These are phyloP conservation scores for Pteria penguin DNA, from an alignment of 2,888 invertebrate species.

Conservation along the genomic window DNA sequence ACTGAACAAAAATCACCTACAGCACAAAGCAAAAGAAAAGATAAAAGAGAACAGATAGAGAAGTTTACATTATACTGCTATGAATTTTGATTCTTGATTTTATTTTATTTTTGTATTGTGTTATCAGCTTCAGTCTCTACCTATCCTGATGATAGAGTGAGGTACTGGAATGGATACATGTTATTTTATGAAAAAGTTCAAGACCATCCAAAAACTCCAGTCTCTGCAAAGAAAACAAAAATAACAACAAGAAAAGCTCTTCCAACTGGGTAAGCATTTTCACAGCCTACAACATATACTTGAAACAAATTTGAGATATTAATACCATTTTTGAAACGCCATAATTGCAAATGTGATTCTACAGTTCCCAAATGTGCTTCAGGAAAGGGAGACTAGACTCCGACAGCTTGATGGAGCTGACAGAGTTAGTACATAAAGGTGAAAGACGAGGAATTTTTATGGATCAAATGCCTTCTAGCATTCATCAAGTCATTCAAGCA, in stretches of 20 bases:
- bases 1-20: background rate
- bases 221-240: conserved; percentile 76
- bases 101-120: background rate
- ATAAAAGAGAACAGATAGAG: background rate
- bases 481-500: conserved; percentile 79
- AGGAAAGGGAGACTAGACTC: conserved; percentile 66
- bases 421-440: conserved; percentile 81
- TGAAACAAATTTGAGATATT: too few relatives aligned
- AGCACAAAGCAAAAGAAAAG: background rate
- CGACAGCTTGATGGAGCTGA: conserved; percentile 81
- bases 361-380: conserved; percentile 23
- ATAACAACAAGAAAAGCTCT: conserved; percentile 64
- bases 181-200: conserved; percentile 81
- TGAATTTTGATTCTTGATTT: too few relatives aligned
- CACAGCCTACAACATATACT: too few relatives aligned
- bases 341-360: too few relatives aligned
- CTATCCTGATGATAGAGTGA: conserved; percentile 81
- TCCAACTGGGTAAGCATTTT: conserved; percentile 57
- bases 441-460: conserved; percentile 80
- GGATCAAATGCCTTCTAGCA: conserved; percentile 79
- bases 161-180: conserved; percentile 83
- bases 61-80: background rate
- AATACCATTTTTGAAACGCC: too few relatives aligned
- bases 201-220: conserved; percentile 72
- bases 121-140: conserved; percentile 61